A percentile compares a stretch with the other conserved stretches of the same genome.
These are phyloP conservation scores for Andrena cerasifolii DNA, from an alignment of 1,140 invertebrate genomes.

Conservation along the genomic window DNA sequence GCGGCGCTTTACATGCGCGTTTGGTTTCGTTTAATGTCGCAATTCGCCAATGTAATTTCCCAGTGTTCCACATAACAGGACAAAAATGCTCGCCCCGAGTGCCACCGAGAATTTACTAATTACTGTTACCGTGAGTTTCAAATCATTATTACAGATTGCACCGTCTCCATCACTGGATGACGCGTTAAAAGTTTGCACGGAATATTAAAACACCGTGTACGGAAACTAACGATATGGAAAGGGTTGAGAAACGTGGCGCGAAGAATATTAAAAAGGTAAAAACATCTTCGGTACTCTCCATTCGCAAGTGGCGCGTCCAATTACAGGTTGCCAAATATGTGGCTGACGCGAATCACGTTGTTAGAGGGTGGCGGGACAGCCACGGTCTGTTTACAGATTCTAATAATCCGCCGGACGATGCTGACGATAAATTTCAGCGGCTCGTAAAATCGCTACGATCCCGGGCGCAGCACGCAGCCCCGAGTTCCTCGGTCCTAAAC, in stretches of 20 bases:
- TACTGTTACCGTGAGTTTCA: neutral
- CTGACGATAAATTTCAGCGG: conserved; percentile 73
- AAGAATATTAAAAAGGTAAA: too few species aligned
- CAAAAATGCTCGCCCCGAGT: neutral
- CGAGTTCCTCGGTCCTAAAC: conserved; percentile 57
- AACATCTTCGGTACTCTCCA: neutral
- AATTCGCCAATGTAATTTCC: conserved; percentile 34
- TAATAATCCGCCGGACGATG: conserved; percentile 74
- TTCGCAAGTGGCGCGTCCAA: conserved; percentile 13
- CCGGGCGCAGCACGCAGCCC: conserved; percentile 56
- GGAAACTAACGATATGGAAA: too few species aligned
- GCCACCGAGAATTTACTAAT: neutral
- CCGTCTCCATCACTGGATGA: too few species aligned
- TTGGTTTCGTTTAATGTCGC: conserved; percentile 36
- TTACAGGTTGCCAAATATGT: conserved; percentile 43
- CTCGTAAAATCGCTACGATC: conserved; percentile 71
- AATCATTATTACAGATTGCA: too few species aligned
- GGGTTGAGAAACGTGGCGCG: too few species aligned
- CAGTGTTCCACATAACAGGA: neutral
- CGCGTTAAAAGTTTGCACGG: too few species aligned
- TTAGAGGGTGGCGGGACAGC: conserved; percentile 49
- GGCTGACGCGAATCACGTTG: neutral
- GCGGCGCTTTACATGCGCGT: conserved; percentile 15
- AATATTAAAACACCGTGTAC: too few species aligned
- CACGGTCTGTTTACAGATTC: conserved; percentile 74